These are phyloP conservation scores for Halocaridina rubra DNA, from an alignment of 2,888 invertebrate species.

Conservation along the genomic window DNA sequence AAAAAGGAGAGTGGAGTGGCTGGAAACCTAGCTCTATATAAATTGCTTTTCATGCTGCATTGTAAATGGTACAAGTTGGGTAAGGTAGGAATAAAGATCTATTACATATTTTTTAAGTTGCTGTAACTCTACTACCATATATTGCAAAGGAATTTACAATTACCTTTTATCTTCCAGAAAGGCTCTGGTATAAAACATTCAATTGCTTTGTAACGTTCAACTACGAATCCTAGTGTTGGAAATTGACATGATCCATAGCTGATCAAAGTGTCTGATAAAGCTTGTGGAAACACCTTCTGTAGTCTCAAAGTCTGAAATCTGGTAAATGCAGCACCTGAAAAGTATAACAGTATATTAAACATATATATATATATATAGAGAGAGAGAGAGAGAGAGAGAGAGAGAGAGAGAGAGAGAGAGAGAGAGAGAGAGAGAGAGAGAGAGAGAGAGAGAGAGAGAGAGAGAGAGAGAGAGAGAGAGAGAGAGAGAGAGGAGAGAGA, in stretches of 20 bases:
- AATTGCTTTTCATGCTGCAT: no score
- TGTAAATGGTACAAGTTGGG: no score
- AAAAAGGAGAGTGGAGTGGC: no score
- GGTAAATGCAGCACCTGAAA: conserved; percentile 93
- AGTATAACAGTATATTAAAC: no score
- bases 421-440: background rate
- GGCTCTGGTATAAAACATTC: conserved; percentile 90
- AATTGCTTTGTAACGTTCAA: conserved; percentile 92
- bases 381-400: background rate
- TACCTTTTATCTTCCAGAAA: conserved; percentile 95
- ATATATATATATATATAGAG: no score
- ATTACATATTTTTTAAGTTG: no score
- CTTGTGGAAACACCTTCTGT: conserved; percentile 74
- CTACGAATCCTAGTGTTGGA: conserved; percentile 99
- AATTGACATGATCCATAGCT: conserved; percentile 99
- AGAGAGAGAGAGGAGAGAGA: background rate
- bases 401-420: background rate
- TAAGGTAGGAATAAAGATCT: no score
- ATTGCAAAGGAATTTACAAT: no score
- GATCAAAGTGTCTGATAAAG: conserved; percentile 79
- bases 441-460: background rate
- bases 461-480: background rate
- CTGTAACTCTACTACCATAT: no score
- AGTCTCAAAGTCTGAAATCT: conserved; percentile 94
- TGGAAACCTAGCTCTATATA: no score